These are phyloP conservation scores for Hydroisotoma schaefferi DNA, from an alignment of 2,888 invertebrate genomes.

Conservation along the genomic window DNA sequence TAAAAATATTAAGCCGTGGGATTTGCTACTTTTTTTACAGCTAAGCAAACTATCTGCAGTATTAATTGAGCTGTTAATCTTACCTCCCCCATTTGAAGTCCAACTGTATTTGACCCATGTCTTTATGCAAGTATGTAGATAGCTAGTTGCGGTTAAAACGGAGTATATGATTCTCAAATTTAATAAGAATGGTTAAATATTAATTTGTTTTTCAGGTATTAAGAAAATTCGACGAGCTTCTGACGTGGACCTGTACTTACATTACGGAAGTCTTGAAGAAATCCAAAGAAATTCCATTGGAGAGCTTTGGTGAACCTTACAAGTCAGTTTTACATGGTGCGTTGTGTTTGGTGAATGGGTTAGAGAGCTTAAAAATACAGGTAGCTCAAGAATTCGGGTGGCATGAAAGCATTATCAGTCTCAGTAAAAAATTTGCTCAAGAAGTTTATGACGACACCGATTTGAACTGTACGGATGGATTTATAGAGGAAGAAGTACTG, in stretches of 20 bases:
- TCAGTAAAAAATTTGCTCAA: conserved; percentile 10
- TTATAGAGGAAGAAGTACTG: conserved; percentile 26
- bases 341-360: conserved; percentile 20
- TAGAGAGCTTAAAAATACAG: conserved; percentile 24
- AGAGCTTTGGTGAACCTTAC: conserved; percentile 10
- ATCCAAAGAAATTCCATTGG: conserved; percentile 15
- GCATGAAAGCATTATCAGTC: conserved; percentile 15
- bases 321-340: conserved; percentile 27
- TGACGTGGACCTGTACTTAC: conserved; percentile 31
- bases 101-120: conserved; percentile 14
- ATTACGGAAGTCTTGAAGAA: conserved; percentile 27
- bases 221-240: conserved; percentile 21
- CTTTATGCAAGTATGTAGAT: conserved; percentile 26
- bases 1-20: background rate
- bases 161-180: no score
- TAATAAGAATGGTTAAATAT: background rate
- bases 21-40: conserved; percentile 9
- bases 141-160: no score
- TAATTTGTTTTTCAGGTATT: conserved; percentile 14
- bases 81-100: conserved; percentile 23
- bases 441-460: conserved; percentile 12
- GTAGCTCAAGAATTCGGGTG: conserved; percentile 31
- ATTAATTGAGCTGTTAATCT: conserved; percentile 24
- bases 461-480: conserved; percentile 14
- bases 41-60: conserved; percentile 17